Conservation (phyloP, 2,888 invertebrate genomes). For the Hirtodrosophila cameraria region DNA sequence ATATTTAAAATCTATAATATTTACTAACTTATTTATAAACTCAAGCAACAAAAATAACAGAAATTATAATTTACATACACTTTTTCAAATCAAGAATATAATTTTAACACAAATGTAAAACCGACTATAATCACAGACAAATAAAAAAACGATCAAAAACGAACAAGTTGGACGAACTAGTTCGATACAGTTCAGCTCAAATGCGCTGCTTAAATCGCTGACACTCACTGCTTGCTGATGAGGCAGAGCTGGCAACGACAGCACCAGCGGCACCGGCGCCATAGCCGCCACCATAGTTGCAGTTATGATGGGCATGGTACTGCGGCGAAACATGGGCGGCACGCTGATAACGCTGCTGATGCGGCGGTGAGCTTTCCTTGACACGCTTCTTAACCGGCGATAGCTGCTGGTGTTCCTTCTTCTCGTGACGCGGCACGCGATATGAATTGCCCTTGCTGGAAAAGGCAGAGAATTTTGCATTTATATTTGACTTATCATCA, state of each 20-base stretch:
- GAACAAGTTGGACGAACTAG: too few species aligned
- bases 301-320: slow-evolving; percentile 84
- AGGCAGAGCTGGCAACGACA: slow-evolving; percentile 57
- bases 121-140: too few species aligned
- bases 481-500: too few species aligned
- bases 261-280: slow-evolving; percentile 55
- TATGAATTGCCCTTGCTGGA: slow-evolving; percentile 83
- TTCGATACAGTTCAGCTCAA: too few species aligned
- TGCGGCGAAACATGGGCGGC: slow-evolving; percentile 83
- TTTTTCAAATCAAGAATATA: too few species aligned
- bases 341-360: slow-evolving; percentile 85
- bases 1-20: too few species aligned
- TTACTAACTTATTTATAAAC: too few species aligned
- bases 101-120: too few species aligned
- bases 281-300: slow-evolving; percentile 77
- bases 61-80: too few species aligned
- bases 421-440: slow-evolving; percentile 86
- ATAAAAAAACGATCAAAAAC: too few species aligned
- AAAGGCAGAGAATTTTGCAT: background rate
- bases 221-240: slow-evolving; percentile 80
- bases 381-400: slow-evolving; percentile 99
- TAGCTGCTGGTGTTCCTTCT: slow-evolving; percentile 94
- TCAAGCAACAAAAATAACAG: too few species aligned
- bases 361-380: slow-evolving; percentile 96
- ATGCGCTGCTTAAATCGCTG: background rate